Conservation (phyloP, 2,113 vertebrate genomes). For the Rhinolophus ferrumequinum region DNA sequence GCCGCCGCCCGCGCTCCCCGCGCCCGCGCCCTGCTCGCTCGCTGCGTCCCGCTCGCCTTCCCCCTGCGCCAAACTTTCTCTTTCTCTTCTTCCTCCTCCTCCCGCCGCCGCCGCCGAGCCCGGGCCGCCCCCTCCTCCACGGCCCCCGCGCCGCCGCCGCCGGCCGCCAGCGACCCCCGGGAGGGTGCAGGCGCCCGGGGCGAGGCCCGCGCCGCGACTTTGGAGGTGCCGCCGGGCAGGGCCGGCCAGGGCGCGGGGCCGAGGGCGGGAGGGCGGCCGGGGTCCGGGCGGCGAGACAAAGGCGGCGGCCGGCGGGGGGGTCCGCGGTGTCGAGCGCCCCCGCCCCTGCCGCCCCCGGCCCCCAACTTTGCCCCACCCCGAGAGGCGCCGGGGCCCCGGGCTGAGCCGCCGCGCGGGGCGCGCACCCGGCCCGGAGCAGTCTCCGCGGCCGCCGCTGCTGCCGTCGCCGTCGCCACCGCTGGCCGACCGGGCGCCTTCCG, state of each 20-base stretch:
- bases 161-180: conserved; percentile 61
- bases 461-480: background rate
- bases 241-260: conserved; percentile 56
- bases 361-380: conserved; percentile 73
- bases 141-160: conserved; percentile 60
- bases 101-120: conserved; percentile 48
- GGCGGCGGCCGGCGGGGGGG: conserved; percentile 45
- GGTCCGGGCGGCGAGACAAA: conserved; percentile 75
- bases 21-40: conserved; percentile 67
- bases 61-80: conserved; percentile 84
- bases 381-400: conserved; percentile 28
- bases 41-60: conserved; percentile 69
- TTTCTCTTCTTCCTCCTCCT: conserved; percentile 74
- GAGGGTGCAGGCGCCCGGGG: conserved; percentile 70
- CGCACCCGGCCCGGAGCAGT: conserved; percentile 47
- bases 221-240: conserved; percentile 73
- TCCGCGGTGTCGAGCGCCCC: conserved; percentile 48
- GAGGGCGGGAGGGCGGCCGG: conserved; percentile 65
- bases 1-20: conserved; percentile 70
- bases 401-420: conserved; percentile 63
- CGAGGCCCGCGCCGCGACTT: conserved; percentile 68
- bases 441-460: background rate
- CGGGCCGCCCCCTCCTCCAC: conserved; percentile 64
- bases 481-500: conserved; percentile 37
- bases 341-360: conserved; percentile 51